phyloP scores from a whole-genome alignment of 1,140 invertebrate genomes.

The Caenorhabditis latens region DNA sequence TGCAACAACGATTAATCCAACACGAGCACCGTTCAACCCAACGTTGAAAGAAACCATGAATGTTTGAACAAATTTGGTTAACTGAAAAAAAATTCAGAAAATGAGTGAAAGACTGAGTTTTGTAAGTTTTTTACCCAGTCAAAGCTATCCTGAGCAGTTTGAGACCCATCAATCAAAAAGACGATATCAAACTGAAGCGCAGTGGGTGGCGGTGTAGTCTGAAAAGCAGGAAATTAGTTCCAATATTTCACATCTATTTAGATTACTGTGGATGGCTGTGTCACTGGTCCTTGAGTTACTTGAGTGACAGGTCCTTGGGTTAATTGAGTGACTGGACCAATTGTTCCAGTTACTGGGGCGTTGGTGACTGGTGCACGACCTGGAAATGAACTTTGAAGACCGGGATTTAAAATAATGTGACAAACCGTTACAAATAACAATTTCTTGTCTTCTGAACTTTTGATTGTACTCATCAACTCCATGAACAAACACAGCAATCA shows the following conservation, averaged over 20 bases:
- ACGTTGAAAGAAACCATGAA: slow-evolving; percentile 59
- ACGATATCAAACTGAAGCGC: slow-evolving; percentile 55
- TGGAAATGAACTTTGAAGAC: background rate
- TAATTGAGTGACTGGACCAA: background rate
- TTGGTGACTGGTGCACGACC: background rate
- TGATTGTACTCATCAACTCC: slow-evolving; percentile 63
- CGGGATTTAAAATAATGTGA: background rate
- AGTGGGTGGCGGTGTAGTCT: background rate
- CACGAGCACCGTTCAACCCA: background rate
- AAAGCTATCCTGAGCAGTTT: slow-evolving; percentile 41
- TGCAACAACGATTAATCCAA: slow-evolving; percentile 31
- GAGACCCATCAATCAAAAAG: slow-evolving; percentile 55
- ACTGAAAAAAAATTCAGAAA: slow-evolving; percentile 17
- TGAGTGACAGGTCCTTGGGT: background rate
- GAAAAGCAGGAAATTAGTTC: background rate
- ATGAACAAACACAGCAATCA: slow-evolving; percentile 59
- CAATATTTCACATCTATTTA: too few species aligned
- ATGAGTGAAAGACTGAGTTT: background rate
- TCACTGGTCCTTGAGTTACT: background rate
- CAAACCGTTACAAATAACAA: slow-evolving; percentile 46
- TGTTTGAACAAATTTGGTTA: slow-evolving; percentile 58
- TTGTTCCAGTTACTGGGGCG: background rate
- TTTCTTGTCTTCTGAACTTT: slow-evolving; percentile 63
- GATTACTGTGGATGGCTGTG: background rate
- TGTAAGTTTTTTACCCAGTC: background rate